Percentiles rank a stretch among this genome's conserved stretches.
Conservation (phyloP, 23 tunicate species). For the Halocynthia roretzi region DNA sequence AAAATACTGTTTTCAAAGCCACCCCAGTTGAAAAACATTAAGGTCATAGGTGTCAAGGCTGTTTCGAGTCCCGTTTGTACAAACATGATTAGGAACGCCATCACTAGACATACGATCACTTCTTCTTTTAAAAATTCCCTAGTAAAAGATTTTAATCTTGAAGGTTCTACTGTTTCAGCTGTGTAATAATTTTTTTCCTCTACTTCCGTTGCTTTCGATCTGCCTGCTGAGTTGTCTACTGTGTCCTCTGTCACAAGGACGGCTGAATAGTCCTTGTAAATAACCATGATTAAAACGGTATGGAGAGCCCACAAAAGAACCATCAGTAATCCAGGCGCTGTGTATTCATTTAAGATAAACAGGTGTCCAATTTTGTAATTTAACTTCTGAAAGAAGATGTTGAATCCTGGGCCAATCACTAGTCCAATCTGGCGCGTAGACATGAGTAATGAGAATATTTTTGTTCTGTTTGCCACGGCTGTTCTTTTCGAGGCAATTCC, state of each 20-base stretch:
- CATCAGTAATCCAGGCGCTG: conserved; percentile 78
- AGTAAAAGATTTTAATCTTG: not conserved
- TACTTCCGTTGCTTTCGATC: too few species aligned
- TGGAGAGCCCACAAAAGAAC: conserved; percentile 62
- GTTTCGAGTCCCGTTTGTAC: conserved; percentile 80
- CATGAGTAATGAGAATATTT: conserved; percentile 67
- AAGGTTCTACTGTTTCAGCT: too few species aligned
- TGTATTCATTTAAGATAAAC: conserved; percentile 34
- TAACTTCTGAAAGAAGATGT: conserved; percentile 38
- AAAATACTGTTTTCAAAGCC: conserved; percentile 56
- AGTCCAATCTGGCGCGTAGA: conserved; percentile 77
- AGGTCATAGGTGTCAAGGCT: conserved; percentile 62
- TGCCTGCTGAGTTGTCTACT: too few species aligned
- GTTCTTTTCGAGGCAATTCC: conserved; percentile 64
- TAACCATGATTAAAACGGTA: conserved; percentile 20
- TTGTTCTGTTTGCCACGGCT: conserved; percentile 61
- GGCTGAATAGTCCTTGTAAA: conserved; percentile 27
- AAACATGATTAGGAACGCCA: conserved; percentile 69
- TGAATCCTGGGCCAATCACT: conserved; percentile 78
- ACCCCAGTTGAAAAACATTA: conserved; percentile 51
- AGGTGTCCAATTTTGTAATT: conserved; percentile 53
- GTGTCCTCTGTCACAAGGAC: too few species aligned
- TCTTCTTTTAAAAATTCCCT: conserved; percentile 71
- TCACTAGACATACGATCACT: conserved; percentile 66
- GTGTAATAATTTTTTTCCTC: too few species aligned